These are phyloP conservation scores for Drosophila nr. fundita DNA, from an alignment of 2,888 invertebrate species.

Conservation along the genomic window DNA sequence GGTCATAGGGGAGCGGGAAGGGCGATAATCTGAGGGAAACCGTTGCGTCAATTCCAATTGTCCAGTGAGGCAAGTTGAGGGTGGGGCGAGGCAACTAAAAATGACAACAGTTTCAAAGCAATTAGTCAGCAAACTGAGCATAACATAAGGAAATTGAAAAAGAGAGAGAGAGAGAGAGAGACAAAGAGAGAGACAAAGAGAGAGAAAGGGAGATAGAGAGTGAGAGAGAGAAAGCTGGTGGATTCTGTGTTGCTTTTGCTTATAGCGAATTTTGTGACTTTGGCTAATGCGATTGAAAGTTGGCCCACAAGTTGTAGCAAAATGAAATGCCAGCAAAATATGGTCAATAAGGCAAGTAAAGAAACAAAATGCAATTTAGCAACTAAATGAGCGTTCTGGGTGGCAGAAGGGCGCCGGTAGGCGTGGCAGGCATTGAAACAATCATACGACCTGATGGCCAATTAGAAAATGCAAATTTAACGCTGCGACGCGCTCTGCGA, in stretches of 20 bases:
- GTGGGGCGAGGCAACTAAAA: slow-evolving; percentile 10
- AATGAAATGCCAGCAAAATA: slow-evolving; percentile 37
- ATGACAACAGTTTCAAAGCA: slow-evolving; percentile 33
- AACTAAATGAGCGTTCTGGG: slow-evolving; percentile 10
- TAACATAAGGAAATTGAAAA: not conserved
- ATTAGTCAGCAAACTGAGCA: slow-evolving; percentile 29
- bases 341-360: slow-evolving; percentile 46
- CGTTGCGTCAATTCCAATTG: slow-evolving; percentile 31
- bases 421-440: slow-evolving; percentile 41
- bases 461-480: slow-evolving; percentile 73
- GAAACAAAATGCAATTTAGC: slow-evolving; percentile 57
- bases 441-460: slow-evolving; percentile 68
- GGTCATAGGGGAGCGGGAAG: not conserved
- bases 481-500: slow-evolving; percentile 15
- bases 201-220: not conserved
- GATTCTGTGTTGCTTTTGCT: slow-evolving; percentile 1
- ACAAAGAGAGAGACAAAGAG: not conserved
- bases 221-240: too few species aligned
- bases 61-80: slow-evolving; percentile 1
- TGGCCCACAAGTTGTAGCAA: not conserved
- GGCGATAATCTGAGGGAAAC: slow-evolving; percentile 9
- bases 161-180: not conserved
- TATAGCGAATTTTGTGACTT: slow-evolving; percentile 9
- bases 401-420: not conserved
- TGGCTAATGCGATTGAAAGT: slow-evolving; percentile 16